Evolutionary conservation across 2,888 invertebrate species (phyloP).

Genomic region (Muschampia plurimacula): DNA sequence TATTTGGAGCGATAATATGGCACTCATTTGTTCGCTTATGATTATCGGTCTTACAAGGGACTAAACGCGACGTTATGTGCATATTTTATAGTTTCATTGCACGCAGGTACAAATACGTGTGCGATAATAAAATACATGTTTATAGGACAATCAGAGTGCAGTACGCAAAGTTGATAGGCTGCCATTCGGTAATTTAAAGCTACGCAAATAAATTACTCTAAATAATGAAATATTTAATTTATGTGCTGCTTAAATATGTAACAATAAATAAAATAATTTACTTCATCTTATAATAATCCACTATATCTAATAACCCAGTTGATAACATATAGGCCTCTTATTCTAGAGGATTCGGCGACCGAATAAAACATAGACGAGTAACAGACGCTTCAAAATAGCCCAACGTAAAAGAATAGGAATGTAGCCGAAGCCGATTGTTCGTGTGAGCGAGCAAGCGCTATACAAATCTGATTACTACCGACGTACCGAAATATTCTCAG

Average conservation of each 20-base stretch:
- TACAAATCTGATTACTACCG: too few relatives aligned
- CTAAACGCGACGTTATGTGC: conserved; percentile 17
- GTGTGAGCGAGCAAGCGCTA: too few relatives aligned
- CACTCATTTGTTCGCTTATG: neutral
- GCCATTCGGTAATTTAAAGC: conserved; percentile 36
- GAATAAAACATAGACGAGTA: too few relatives aligned
- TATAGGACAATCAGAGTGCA: conserved; percentile 37
- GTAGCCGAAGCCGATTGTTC: too few relatives aligned
- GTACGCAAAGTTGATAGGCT: conserved; percentile 21
- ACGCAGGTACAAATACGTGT: conserved; percentile 33
- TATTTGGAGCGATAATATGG: neutral
- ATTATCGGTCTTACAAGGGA: neutral
- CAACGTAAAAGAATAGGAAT: too few relatives aligned
- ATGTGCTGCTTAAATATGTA: neutral
- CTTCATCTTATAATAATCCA: too few relatives aligned
- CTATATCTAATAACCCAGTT: too few relatives aligned
- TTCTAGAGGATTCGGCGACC: too few relatives aligned
- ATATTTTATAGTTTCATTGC: conserved; percentile 39
- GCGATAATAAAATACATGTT: conserved; percentile 37
- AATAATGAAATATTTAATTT: conserved; percentile 18
- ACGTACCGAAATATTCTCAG: too few relatives aligned
- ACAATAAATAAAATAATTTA: too few relatives aligned
- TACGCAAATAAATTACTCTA: conserved; percentile 21
- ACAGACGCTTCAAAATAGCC: too few relatives aligned
- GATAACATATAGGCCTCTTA: too few relatives aligned